Percentiles rank a stretch among this genome's conserved stretches.
These are phyloP conservation scores for Sinopyrophorus schimmeli DNA, from an alignment of 2,888 invertebrate species.

Conservation along the genomic window DNA sequence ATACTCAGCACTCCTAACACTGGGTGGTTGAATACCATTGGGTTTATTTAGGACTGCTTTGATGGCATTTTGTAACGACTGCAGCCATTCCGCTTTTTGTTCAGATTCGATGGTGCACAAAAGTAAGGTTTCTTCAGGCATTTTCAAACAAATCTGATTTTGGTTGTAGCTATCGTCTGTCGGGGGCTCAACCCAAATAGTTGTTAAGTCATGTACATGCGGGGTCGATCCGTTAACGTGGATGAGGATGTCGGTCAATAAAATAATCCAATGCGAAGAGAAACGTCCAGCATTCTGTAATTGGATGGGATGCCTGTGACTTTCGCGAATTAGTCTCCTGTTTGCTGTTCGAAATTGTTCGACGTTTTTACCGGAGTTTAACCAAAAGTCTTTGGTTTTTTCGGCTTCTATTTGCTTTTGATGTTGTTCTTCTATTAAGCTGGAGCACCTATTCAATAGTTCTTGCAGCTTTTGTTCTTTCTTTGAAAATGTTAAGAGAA, in stretches of 20 bases:
- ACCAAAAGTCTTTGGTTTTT: conserved; percentile 74
- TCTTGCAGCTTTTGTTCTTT: conserved; percentile 62
- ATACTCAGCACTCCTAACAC: conserved; percentile 71
- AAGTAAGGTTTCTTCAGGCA: conserved; percentile 77
- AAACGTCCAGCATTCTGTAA: conserved; percentile 73
- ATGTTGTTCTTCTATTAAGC: conserved; percentile 66
- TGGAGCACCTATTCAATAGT: conserved; percentile 64
- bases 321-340: conserved; percentile 78
- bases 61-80: conserved; percentile 74
- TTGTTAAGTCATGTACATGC: conserved; percentile 68
- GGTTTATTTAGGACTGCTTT: conserved; percentile 67
- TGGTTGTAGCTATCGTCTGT: conserved; percentile 60
- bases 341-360: conserved; percentile 67
- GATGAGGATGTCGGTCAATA: conserved; percentile 80
- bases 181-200: conserved; percentile 79
- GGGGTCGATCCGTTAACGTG: conserved; percentile 72
- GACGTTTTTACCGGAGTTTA: conserved; percentile 66
- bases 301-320: conserved; percentile 69
- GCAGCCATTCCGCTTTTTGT: conserved; percentile 79
- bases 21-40: conserved; percentile 67
- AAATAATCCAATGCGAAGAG: conserved; percentile 77
- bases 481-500: conserved; percentile 54
- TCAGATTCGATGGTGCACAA: conserved; percentile 68
- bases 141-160: conserved; percentile 69
- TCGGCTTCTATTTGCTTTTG: conserved; percentile 68